Evolutionary conservation across 1,140 invertebrate genomes (phyloP), one percentile per base, ranked within the genome.

Genomic region (Penaeus chinensis): DNA sequence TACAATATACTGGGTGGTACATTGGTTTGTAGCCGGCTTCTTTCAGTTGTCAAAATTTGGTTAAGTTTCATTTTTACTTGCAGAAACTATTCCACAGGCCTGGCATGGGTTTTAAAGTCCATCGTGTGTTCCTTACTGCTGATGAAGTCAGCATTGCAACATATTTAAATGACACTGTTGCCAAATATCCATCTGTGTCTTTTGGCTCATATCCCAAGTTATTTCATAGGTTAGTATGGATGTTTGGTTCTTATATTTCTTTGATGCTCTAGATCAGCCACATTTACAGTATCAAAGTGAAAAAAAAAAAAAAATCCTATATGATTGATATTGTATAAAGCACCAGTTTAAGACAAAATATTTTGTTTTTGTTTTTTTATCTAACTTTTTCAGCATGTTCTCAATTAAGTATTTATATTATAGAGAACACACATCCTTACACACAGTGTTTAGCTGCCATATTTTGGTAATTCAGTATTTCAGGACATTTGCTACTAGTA

Each of bases 151-250:
- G 91, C 13, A 93, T 95, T 66, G 92, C 94, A 13, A 84, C 92
- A 24, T 90, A 92, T 20, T 91, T 96, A 24, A 94, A 94, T 89
- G 88, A 93, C 76, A 93, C 93, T 20, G 94, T 93, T 1, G 90
- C 92, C 20, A 92, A 92, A 80, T 95, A 93, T 91, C 92, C 93
- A 24, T 89, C 89, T 69, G 94, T 96, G 8, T 92, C 92, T 65
- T 93, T 96, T 91, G 95, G 95, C 47, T 96, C 95, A 83, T 96
- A 96, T 92, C 95, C 95, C 20, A 93, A 94, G 61, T 90, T 94
- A 78, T 90, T 92, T 83, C 93, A 94, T 91, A 93, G 88, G 90
- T 90, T 37, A 37, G 87, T 71, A 16, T 20, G 20, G 47, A 77
- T 37, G 42, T 24, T 3, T 62, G 20, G 42, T 66, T 24, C 16